These are phyloP conservation scores for Eupithecia exiguata DNA, from an alignment of 2,888 invertebrate species.

Conservation along the genomic window DNA sequence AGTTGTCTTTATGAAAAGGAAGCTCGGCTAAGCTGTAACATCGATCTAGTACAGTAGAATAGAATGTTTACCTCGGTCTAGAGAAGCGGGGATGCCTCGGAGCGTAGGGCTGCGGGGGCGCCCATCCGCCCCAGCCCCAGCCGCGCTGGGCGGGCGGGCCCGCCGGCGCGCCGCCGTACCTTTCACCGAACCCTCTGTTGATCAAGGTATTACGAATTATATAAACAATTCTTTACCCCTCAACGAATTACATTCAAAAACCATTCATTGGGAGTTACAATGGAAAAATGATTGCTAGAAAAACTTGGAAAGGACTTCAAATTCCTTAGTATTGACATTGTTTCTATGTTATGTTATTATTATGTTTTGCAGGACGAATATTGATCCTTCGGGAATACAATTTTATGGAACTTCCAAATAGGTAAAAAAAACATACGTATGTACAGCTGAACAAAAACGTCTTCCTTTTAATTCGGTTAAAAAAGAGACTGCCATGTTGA, in stretches of 20 bases:
- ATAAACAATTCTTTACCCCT: neutral
- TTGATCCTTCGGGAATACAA: no score
- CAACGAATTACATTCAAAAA: neutral
- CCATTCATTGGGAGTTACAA: neutral
- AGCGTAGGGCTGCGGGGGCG: conserved; percentile 75
- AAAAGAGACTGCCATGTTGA: neutral
- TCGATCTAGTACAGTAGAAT: neutral
- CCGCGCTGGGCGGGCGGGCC: conserved; percentile 57
- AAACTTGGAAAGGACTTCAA: no score
- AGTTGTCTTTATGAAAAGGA: no score
- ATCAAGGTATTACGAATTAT: neutral
- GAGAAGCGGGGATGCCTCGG: conserved; percentile 76
- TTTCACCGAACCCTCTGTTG: conserved; percentile 37
- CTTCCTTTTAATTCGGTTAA: no score
- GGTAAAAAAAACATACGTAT: no score
- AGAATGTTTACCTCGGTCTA: conserved; percentile 68
- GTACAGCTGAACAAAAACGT: no score
- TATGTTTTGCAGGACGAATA: no score
- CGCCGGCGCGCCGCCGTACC: conserved; percentile 62
- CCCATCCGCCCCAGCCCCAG: conserved; percentile 80
- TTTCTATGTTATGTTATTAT: no score
- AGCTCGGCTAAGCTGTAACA: neutral
- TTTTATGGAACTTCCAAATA: no score
- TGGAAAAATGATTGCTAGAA: no score
- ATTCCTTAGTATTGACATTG: no score